Evolutionary conservation across 1,140 invertebrate species (phyloP), one percentile per base, ranked within the genome.

Genomic region (Babylonia areolata): DNA sequence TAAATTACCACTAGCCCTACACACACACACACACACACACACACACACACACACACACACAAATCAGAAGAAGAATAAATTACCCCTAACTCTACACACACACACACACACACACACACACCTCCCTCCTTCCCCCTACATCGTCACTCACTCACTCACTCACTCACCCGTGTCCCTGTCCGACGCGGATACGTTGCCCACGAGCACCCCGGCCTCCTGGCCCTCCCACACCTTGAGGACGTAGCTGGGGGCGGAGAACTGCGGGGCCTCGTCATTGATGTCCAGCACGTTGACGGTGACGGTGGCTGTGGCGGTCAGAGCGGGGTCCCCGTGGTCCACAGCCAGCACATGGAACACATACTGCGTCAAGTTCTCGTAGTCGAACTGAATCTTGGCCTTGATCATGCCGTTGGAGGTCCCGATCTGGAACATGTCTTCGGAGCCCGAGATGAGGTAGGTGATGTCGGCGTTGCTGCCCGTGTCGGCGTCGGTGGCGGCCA

Each of bases 231-330:
- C 54, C 11, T 83, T 87, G 69, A 91, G 88, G 33, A 40, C 83
- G 86, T 91, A 89, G 5, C 51, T 54, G 6, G 71, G 37, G 77
- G 85, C 77, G 6, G 83, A 80, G 81, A 89, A 89, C 12, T 17
- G 69, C 2, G 91, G 91, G 11, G 40, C 31, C 42, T 90, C 89
- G 85, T 92, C 91, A 83, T 92, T 92, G 35, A 87, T 81, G 46
- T 92, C 91, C 12, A 88, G 39, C 33, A 92, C 87, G 35, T 86
- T 87, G 42, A 92, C 71, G 17, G 86, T 85, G 31, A 92, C 85
- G 11, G 83, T 64, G 3, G 88, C 84, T 31, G 85, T 88, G 23
- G 82, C 78, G 31, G 87, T 89, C 3, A 85, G 71, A 17, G 85
- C n/a, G 11, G 88, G 89, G 17, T 81, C 40, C 2, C 91, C 91